These are phyloP conservation scores for Melangyna quadrimaculata DNA, from an alignment of 2,888 invertebrate genomes.

Conservation along the genomic window DNA sequence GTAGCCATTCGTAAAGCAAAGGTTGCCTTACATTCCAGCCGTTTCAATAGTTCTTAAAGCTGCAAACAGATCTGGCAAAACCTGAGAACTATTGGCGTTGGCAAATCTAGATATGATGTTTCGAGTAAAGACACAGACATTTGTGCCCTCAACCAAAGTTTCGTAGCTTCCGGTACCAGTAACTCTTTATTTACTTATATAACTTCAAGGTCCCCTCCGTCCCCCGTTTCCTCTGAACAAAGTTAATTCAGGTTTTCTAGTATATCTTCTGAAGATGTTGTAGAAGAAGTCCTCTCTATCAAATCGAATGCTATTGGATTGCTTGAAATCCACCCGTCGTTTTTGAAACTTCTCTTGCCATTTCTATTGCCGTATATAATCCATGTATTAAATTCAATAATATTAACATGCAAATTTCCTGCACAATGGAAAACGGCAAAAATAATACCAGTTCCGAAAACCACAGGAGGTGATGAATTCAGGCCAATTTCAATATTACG, in stretches of 20 bases:
- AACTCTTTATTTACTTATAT: background rate
- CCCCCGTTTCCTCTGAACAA: background rate
- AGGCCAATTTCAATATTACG: background rate
- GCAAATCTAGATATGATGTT: background rate
- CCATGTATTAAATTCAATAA: background rate
- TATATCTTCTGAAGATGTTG: background rate
- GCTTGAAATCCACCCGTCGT: background rate
- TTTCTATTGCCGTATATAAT: too few species aligned
- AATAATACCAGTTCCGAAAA: background rate
- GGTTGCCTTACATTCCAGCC: background rate
- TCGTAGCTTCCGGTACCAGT: background rate
- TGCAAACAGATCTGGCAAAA: background rate
- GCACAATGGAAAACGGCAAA: too few species aligned
- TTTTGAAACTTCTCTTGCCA: background rate
- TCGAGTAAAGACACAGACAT: background rate
- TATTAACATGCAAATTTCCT: background rate
- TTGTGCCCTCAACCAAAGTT: too few species aligned
- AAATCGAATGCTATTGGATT: background rate
- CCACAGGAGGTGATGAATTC: background rate
- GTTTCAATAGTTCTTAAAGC: background rate
- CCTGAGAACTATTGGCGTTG: background rate
- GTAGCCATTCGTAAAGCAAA: background rate
- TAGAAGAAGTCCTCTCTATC: background rate
- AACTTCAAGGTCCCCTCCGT: background rate
- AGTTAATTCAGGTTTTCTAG: background rate